Evolutionary conservation across 2,888 invertebrate species (phyloP).

Genomic region (Lamproptera curius): DNA sequence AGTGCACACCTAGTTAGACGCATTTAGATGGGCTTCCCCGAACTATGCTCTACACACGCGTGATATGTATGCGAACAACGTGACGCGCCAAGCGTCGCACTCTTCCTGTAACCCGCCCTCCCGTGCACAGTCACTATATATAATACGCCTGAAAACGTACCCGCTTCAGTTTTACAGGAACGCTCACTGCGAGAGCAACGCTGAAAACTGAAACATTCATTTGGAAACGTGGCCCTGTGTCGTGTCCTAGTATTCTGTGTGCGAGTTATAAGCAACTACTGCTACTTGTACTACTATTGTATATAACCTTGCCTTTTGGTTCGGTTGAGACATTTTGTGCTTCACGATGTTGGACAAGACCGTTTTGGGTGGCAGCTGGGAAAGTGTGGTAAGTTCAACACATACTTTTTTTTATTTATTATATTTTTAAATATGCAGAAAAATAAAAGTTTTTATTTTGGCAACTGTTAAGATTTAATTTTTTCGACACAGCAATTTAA

Average conservation of each 20-base stretch:
- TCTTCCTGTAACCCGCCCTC: conserved; percentile 67
- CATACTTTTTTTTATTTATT: no score
- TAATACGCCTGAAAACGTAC: conserved; percentile 58
- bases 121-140: conserved; percentile 58
- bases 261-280: no score
- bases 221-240: conserved; percentile 58
- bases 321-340: conserved; percentile 39
- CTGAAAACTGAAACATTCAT: conserved; percentile 52
- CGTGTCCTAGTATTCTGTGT: no score
- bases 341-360: conserved; percentile 67
- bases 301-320: conserved; percentile 33
- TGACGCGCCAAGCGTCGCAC: conserved; percentile 47
- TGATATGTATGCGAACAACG: conserved; percentile 59
- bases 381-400: conserved; percentile 73
- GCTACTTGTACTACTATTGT: no score
- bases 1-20: conserved; percentile 36
- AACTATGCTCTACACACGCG: conserved; percentile 53
- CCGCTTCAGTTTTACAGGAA: conserved; percentile 69
- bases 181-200: conserved; percentile 54
- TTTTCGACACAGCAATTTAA: no score
- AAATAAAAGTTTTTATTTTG: no score
- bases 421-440: no score
- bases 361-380: conserved; percentile 69
- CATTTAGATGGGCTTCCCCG: conserved; percentile 68
- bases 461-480: no score